Percentiles rank a stretch among this genome's conserved stretches.
phyloP scores from a whole-genome alignment of 2,113 vertebrate genomes.

The Nycticebus coucang region DNA sequence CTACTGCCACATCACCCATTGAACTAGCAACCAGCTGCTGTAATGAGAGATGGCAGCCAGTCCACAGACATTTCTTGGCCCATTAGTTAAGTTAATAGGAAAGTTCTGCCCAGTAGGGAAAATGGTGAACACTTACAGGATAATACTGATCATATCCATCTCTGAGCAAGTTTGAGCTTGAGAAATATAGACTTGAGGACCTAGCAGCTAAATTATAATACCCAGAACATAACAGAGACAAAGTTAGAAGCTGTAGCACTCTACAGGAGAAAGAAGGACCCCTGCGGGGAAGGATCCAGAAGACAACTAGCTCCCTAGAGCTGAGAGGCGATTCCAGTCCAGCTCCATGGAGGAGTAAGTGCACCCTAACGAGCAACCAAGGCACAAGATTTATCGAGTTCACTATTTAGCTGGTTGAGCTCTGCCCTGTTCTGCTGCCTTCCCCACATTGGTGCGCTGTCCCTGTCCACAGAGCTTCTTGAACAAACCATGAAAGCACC shows the following conservation, averaged over 20 bases:
- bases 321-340: not conserved
- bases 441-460: not conserved
- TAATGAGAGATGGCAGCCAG: not conserved
- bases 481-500: not conserved
- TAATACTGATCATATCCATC: not conserved
- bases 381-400: not conserved
- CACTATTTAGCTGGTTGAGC: not conserved
- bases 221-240: not conserved
- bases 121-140: not conserved
- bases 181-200: not conserved
- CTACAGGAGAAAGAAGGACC: not conserved
- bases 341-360: not conserved
- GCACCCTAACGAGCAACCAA: not conserved
- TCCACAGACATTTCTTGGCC: not conserved
- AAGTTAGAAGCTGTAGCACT: not conserved
- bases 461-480: not conserved
- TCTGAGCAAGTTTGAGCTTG: not conserved
- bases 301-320: not conserved
- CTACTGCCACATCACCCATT: not conserved
- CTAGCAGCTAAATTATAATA: not conserved
- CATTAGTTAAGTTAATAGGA: not conserved
- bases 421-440: not conserved
- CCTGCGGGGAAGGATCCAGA: not conserved
- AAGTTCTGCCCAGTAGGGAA: not conserved
- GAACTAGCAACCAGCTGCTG: not conserved